Percentiles rank a stretch among this genome's conserved stretches.
Conservation (phyloP, 92 coral and sea anemone species). For the Muricea muricata region DNA sequence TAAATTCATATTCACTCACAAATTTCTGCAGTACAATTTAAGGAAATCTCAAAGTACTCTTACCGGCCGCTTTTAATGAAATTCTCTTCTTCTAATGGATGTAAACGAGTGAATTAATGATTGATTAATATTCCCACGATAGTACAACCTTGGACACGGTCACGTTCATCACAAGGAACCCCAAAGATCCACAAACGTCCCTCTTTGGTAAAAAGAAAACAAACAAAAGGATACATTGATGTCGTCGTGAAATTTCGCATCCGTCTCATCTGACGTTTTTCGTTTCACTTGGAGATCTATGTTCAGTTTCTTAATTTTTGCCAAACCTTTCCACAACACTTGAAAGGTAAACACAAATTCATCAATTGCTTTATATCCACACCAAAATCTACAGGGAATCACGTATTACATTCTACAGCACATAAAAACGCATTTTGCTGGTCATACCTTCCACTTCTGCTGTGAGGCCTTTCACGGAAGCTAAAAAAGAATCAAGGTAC, state of each 20-base stretch:
- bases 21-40: conserved; percentile 60
- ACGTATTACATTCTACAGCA: neutral
- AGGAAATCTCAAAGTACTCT: conserved; percentile 17
- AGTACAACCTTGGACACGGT: too few relatives aligned
- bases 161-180: too few relatives aligned
- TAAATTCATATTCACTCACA: conserved; percentile 84
- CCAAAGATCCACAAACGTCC: too few relatives aligned
- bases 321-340: conserved; percentile 95
- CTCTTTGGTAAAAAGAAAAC: too few relatives aligned
- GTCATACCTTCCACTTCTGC: conserved; percentile 98
- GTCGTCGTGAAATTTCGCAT: conserved; percentile 82
- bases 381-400: too few relatives aligned
- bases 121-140: too few relatives aligned
- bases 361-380: too few relatives aligned
- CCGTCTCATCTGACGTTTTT: conserved; percentile 70
- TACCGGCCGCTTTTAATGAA: neutral
- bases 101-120: too few relatives aligned
- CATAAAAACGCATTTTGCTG: neutral
- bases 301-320: conserved; percentile 87
- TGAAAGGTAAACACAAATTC: too few relatives aligned
- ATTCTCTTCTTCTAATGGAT: too few relatives aligned
- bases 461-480: conserved; percentile 90
- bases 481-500: conserved; percentile 50
- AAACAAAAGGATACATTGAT: conserved; percentile 91
- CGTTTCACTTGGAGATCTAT: conserved; percentile 79